These are phyloP conservation scores for Ictalurus punctatus DNA, from an alignment of 2,113 vertebrate genomes.

Conservation along the genomic window DNA sequence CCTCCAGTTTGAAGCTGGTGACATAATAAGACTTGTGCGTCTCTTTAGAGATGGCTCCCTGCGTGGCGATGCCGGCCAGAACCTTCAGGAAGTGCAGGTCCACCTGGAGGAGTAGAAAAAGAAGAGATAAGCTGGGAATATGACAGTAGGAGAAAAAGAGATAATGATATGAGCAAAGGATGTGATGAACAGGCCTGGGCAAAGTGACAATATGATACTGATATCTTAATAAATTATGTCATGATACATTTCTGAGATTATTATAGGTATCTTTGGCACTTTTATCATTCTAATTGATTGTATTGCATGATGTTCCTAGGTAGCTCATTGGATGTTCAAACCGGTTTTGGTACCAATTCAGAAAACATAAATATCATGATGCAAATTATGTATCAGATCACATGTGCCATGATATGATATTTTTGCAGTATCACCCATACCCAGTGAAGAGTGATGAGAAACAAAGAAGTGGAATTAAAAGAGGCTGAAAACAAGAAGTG, in stretches of 20 bases:
- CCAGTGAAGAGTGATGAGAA: neutral
- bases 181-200: neutral
- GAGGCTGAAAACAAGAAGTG: neutral
- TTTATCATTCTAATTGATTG: neutral
- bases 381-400: neutral
- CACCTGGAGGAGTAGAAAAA: conserved; percentile 74
- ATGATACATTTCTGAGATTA: neutral
- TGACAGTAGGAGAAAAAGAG: neutral
- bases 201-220: neutral
- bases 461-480: neutral
- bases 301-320: neutral
- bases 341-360: neutral
- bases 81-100: conserved; percentile 92
- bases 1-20: conserved; percentile 84
- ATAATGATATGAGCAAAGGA: neutral
- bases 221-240: neutral
- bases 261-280: neutral
- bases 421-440: neutral
- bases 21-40: conserved; percentile 84
- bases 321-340: neutral
- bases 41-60: conserved; percentile 84
- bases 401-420: neutral
- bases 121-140: neutral
- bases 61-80: conserved; percentile 87
- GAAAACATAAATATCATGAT: neutral